Conservation (phyloP, 2,113 vertebrate genomes). For the Salvator merianae region DNA sequence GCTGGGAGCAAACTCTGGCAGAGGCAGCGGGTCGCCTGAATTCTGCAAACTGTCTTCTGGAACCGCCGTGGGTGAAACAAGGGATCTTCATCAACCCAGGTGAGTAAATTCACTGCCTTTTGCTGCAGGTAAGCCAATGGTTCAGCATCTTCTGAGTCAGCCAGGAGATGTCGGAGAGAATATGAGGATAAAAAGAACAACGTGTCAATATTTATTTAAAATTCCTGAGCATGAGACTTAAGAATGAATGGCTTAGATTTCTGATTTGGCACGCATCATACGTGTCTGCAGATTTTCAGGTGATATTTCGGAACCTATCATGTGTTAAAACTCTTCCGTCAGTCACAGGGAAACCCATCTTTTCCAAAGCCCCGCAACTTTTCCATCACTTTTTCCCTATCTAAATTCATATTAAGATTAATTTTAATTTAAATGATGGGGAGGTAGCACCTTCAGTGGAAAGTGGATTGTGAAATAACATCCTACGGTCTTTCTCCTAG, state of each 20-base stretch:
- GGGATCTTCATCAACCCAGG: slow-evolving; percentile 47
- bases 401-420: not conserved
- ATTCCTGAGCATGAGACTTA: not conserved
- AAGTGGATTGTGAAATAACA: not conserved
- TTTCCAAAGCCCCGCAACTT: not conserved
- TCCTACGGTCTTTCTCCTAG: too few relatives aligned
- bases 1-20: slow-evolving; percentile 38
- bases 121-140: not conserved
- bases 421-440: not conserved
- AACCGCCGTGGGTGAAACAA: slow-evolving; percentile 25
- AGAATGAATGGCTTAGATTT: not conserved
- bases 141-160: not conserved
- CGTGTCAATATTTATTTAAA: too few relatives aligned
- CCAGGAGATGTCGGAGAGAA: too few relatives aligned
- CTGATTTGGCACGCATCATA: not conserved
- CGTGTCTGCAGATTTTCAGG: too few relatives aligned
- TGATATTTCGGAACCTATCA: too few relatives aligned
- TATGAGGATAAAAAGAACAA: too few relatives aligned
- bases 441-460: not conserved
- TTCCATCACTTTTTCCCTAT: not conserved
- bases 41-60: slow-evolving; percentile 48
- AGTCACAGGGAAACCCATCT: not conserved
- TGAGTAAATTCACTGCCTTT: slow-evolving; percentile 59
- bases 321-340: not conserved
- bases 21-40: slow-evolving; percentile 31